These are phyloP conservation scores for Agrypnus murinus DNA, from an alignment of 2,888 invertebrate genomes.

Conservation along the genomic window DNA sequence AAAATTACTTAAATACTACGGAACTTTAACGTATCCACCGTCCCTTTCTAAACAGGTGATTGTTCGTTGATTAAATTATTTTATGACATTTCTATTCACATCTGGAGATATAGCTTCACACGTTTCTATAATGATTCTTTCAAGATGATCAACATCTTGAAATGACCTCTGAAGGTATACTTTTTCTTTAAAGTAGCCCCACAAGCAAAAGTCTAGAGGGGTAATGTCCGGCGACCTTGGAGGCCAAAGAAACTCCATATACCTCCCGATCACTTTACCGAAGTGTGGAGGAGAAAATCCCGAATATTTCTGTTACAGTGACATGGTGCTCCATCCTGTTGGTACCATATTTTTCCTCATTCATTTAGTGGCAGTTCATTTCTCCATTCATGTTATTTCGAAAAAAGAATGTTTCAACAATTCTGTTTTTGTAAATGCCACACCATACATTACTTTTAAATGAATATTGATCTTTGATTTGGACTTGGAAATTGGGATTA, in stretches of 20 bases:
- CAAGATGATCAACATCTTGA: slow-evolving; percentile 39
- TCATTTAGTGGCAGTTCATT: slow-evolving; percentile 8
- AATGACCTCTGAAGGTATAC: slow-evolving; percentile 37
- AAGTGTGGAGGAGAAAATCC: slow-evolving; percentile 16
- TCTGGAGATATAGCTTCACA: slow-evolving; percentile 30
- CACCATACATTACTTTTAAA: slow-evolving; percentile 37
- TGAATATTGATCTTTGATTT: slow-evolving; percentile 22
- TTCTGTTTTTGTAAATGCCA: slow-evolving; percentile 18
- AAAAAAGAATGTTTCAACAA: slow-evolving; percentile 29
- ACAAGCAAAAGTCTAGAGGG: slow-evolving; percentile 20
- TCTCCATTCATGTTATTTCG: slow-evolving; percentile 6
- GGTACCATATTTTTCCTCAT: neutral
- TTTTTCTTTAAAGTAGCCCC: slow-evolving; percentile 37
- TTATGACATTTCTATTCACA: slow-evolving; percentile 16
- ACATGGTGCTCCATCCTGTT: slow-evolving; percentile 4
- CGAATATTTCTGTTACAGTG: no score
- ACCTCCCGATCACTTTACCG: neutral
- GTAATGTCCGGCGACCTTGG: slow-evolving; percentile 15
- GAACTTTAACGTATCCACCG: neutral
- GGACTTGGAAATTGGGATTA: slow-evolving; percentile 9
- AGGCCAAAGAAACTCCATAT: slow-evolving; percentile 6
- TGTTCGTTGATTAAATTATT: slow-evolving; percentile 9
- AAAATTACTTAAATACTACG: no score
- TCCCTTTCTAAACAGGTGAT: slow-evolving; percentile 10
- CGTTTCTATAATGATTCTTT: slow-evolving; percentile 31